Evolutionary conservation across 2,797 vertebrate species (phyloP).

Genomic region (Myotis findleyi): DNA sequence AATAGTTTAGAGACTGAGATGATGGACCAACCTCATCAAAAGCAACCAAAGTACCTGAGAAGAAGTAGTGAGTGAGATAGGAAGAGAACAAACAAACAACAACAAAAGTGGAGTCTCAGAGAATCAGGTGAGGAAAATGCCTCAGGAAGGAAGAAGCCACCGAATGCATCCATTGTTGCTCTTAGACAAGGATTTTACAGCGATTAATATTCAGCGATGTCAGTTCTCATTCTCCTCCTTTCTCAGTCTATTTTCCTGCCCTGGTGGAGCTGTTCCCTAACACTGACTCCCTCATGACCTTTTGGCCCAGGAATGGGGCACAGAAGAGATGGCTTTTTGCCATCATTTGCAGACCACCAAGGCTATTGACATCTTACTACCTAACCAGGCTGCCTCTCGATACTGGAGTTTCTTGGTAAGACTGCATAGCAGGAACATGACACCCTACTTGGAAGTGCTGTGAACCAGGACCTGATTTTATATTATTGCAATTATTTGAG

Average conservation of each 20-base stretch:
- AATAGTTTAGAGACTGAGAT: background rate
- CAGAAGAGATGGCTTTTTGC: background rate
- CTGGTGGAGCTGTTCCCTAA: background rate
- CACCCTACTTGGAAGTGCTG: background rate
- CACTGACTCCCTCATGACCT: background rate
- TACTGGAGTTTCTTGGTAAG: background rate
- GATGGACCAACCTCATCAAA: background rate
- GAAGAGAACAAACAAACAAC: background rate
- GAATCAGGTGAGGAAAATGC: background rate
- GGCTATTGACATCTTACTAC: background rate
- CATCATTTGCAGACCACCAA: background rate
- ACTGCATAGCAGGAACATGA: background rate
- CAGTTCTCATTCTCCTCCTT: background rate
- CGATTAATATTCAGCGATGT: background rate
- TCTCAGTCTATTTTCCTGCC: background rate
- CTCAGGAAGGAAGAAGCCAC: background rate
- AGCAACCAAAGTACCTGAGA: background rate
- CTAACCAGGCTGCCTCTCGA: background rate
- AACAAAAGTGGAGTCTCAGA: background rate
- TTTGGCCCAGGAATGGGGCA: background rate
- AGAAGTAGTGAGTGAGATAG: background rate
- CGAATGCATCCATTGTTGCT: background rate
- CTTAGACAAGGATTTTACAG: background rate
- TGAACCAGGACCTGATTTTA: background rate
- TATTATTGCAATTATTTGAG: background rate